Base-by-base conservation (phyloP, 1,140 invertebrate genomes). In the Nymphalis io region DNA sequence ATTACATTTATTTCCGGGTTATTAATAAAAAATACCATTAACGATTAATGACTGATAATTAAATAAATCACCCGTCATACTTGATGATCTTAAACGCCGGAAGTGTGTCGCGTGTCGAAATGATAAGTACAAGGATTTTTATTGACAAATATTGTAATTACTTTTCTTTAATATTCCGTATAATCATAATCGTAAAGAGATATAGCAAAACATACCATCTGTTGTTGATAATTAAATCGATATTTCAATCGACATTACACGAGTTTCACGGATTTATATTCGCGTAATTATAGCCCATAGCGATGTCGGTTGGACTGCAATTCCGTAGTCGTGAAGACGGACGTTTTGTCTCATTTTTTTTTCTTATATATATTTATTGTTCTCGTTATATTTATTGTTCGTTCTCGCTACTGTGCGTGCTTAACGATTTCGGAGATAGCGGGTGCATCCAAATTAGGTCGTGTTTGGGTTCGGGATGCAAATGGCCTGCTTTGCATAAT, bases 291-390 rank as follows among this genome's bases (percentile, higher is more conserved):
- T 55, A 55, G 20, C 20, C 23, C 15, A 55, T 55, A 55, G 51
- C 23, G 20, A 55, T n/a, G 21, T 55, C 51, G 48, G 20, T 51
- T 55, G 20, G 51, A 20, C 21, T 55, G 51, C 51, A 55, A 51
- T 51, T 51, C 51, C 51, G n/a, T 51, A 51, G 46, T 55, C 23
- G 20, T 55, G 51, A 55, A 27, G 51, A 55, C 51, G 51, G 51
- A 55, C 51, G 13, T 27, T 55, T 55, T 55, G 21, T 55, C 51
- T 55, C 21, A 23, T 23, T 55, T 55, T 23, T 88, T 81, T 85
- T 85, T 84, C 89, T 90, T 88, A 90, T 88, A 89, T 90, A 90
- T 90, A 88, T 89, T 89, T 91, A 90, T 91, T 88, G 85, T 91
- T 85, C 80, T 85, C 79, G 76, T 88, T 86, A 90, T 87, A 88